Percentiles rank a stretch among this genome's conserved stretches.
phyloP scores from a whole-genome alignment of 2,797 vertebrate species.

The Microctenopoma stevenorrisi region DNA sequence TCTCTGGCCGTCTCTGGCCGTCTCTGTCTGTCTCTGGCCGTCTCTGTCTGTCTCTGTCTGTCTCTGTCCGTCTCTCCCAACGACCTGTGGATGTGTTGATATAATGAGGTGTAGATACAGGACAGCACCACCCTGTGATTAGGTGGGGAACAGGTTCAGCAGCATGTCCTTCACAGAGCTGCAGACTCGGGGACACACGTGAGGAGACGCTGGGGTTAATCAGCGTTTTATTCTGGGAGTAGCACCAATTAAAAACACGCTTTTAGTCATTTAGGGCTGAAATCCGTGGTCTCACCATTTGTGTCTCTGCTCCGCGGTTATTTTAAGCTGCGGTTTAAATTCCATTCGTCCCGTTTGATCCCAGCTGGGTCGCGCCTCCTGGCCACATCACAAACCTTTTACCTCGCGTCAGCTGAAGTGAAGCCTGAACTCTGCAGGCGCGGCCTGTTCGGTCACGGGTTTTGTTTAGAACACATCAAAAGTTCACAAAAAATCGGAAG shows the following conservation, averaged over 20 bases:
- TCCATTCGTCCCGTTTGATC: slow-evolving; percentile 22
- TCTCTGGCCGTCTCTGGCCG: too few relatives aligned
- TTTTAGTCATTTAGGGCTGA: background rate
- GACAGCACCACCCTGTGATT: too few relatives aligned
- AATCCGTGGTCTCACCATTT: slow-evolving; percentile 12
- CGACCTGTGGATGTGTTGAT: too few relatives aligned
- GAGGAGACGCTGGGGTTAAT: background rate
- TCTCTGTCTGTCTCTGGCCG: too few relatives aligned
- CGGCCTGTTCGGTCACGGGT: slow-evolving; percentile 1
- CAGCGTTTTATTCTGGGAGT: slow-evolving; percentile 17
- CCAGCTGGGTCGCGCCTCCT: slow-evolving; percentile 29
- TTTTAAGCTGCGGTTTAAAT: slow-evolving; percentile 40
- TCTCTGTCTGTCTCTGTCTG: too few relatives aligned
- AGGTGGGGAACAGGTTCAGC: too few relatives aligned
- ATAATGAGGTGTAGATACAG: too few relatives aligned
- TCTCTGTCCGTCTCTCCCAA: too few relatives aligned
- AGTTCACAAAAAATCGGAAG: slow-evolving; percentile 17
- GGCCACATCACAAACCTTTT: slow-evolving; percentile 55
- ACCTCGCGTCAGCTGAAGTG: slow-evolving; percentile 51
- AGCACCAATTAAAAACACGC: slow-evolving; percentile 41
- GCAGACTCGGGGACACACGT: too few relatives aligned
- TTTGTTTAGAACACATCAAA: slow-evolving; percentile 19
- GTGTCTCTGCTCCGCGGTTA: slow-evolving; percentile 12
- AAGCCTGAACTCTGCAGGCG: slow-evolving; percentile 41
- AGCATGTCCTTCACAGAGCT: too few relatives aligned